Conservation (phyloP, 2,113 vertebrate species). For the Erythrocercus mccallii region DNA sequence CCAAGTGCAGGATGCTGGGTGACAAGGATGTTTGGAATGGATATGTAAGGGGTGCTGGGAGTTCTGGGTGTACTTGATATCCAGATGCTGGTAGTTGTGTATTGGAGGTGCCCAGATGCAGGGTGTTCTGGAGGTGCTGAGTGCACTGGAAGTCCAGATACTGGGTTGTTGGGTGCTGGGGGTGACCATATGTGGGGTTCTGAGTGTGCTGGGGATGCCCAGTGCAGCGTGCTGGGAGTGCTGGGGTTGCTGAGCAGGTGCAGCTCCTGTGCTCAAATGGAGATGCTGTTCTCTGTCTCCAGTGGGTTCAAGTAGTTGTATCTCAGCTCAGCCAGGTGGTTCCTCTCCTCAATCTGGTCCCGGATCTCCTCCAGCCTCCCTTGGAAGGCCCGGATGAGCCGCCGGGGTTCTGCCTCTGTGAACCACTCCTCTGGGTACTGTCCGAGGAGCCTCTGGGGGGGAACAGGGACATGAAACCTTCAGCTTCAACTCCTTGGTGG, state of each 20-base stretch:
- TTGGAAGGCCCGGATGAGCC: not conserved
- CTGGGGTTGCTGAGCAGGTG: not conserved
- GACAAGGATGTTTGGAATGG: not conserved
- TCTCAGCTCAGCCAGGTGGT: not conserved
- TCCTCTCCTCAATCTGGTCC: not conserved
- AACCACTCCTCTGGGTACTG: not conserved
- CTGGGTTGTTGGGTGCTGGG: not conserved
- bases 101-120: not conserved
- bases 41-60: not conserved
- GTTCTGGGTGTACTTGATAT: not conserved
- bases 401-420: not conserved
- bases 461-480: not conserved
- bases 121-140: not conserved
- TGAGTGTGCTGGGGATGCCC: not conserved
- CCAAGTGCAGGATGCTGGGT: not conserved
- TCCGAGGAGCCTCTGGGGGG: not conserved
- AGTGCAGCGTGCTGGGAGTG: too few relatives aligned
- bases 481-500: not conserved
- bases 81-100: not conserved
- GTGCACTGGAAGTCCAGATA: not conserved
- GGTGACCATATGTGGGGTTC: not conserved
- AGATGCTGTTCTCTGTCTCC: not conserved
- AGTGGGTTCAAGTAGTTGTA: not conserved
- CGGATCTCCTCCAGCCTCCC: not conserved
- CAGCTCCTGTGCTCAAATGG: not conserved